phyloP scores from a whole-genome alignment of 2,797 vertebrate genomes.

The Diplodus puntazzo region DNA sequence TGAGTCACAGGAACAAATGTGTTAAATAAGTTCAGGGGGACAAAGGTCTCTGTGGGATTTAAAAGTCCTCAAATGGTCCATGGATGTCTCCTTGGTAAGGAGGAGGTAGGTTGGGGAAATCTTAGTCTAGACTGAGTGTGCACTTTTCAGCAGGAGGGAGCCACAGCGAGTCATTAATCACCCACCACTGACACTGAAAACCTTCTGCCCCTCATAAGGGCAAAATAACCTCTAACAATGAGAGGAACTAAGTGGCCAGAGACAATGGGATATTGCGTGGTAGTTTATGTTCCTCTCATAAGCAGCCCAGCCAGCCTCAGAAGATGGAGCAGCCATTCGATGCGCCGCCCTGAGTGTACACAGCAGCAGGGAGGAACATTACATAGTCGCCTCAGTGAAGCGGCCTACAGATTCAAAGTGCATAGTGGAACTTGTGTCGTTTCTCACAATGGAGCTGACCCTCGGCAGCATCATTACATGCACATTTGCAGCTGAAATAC shows the following conservation, averaged over 20 bases:
- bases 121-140: slow-evolving; percentile 82
- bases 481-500: slow-evolving; percentile 52
- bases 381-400: slow-evolving; percentile 64
- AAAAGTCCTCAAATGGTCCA: slow-evolving; percentile 58
- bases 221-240: slow-evolving; percentile 86
- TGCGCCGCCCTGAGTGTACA: slow-evolving; percentile 84
- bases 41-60: slow-evolving; percentile 61
- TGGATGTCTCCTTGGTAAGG: slow-evolving; percentile 58
- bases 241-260: slow-evolving; percentile 85
- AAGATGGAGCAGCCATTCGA: slow-evolving; percentile 87
- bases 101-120: slow-evolving; percentile 78
- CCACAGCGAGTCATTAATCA: slow-evolving; percentile 88
- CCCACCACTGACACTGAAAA: slow-evolving; percentile 82
- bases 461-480: slow-evolving; percentile 72
- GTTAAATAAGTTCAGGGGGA: slow-evolving; percentile 73
- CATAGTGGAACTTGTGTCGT: slow-evolving; percentile 50
- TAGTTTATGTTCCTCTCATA: slow-evolving; percentile 87
- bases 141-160: slow-evolving; percentile 84
- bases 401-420: slow-evolving; percentile 64
- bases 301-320: slow-evolving; percentile 84
- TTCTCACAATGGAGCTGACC: slow-evolving; percentile 83
- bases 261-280: slow-evolving; percentile 83
- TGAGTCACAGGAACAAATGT: slow-evolving; percentile 67
- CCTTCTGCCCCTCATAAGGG: slow-evolving; percentile 85
- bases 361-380: slow-evolving; percentile 81